These are phyloP conservation scores for Platygyra sinensis DNA, from an alignment of 64 coral and sea anemone species.

Conservation along the genomic window DNA sequence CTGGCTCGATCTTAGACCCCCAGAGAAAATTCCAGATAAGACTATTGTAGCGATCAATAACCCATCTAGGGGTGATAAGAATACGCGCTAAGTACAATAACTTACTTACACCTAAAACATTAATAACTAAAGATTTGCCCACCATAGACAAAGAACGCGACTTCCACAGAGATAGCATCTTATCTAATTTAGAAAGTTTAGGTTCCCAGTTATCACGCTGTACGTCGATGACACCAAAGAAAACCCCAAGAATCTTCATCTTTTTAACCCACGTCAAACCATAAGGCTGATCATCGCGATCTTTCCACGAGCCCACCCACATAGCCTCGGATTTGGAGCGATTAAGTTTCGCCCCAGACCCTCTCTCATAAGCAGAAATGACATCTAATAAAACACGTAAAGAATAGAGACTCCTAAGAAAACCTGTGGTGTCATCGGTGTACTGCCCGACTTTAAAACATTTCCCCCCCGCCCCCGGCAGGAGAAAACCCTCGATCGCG, in stretches of 20 bases:
- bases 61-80: background rate
- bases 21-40: background rate
- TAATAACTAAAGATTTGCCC: conserved; percentile 17
- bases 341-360: conserved; percentile 35
- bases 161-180: background rate
- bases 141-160: background rate
- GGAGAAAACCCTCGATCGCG: background rate
- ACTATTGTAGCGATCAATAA: background rate
- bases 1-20: background rate
- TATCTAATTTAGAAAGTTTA: background rate
- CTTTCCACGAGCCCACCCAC: conserved; percentile 14
- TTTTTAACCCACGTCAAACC: background rate
- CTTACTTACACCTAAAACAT: conserved; percentile 19
- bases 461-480: background rate
- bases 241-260: conserved; percentile 7
- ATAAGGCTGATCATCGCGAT: background rate
- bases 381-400: background rate
- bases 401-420: background rate
- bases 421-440: conserved; percentile 18
- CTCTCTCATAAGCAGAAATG: background rate
- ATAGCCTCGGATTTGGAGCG: conserved; percentile 1
- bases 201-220: conserved; percentile 15
- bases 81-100: background rate
- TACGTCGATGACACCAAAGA: background rate
- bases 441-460: background rate